Percentiles rank a stretch among this genome's conserved stretches.
phyloP scores from a whole-genome alignment of 1,140 invertebrate genomes.

The Belonocnema kinseyi region DNA sequence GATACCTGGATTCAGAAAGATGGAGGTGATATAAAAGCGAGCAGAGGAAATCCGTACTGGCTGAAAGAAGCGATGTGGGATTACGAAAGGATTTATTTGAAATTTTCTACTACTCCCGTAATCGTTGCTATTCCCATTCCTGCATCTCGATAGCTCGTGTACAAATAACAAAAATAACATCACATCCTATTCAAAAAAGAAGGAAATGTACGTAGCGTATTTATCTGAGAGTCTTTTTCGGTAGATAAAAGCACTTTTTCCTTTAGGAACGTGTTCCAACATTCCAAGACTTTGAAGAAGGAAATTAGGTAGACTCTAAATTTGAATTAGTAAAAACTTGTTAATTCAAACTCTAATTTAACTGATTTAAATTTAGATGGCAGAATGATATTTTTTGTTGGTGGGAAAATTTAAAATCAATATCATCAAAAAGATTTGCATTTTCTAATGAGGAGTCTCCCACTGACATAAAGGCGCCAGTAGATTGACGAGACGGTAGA shows the following conservation, averaged over 20 bases:
- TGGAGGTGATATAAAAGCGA: constrained; percentile 64
- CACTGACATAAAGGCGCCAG: too few species aligned
- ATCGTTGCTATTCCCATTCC: constrained; percentile 43
- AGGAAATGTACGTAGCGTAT: background rate
- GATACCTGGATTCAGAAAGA: constrained; percentile 46
- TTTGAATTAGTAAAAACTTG: background rate
- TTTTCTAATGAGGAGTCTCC: too few species aligned
- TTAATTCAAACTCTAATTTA: too few species aligned
- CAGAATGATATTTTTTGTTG: background rate
- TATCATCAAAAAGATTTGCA: too few species aligned
- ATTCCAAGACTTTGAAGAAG: background rate
- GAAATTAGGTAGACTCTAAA: background rate
- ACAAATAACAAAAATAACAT: constrained; percentile 68
- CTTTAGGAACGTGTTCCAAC: background rate
- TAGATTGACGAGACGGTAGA: background rate
- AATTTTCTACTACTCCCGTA: constrained; percentile 65
- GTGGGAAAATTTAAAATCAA: too few species aligned
- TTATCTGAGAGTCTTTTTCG: constrained; percentile 10
- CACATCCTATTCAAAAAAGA: constrained; percentile 6
- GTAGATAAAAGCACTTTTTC: constrained; percentile 22
- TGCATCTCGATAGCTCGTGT: constrained; percentile 62
- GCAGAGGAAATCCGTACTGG: constrained; percentile 68
- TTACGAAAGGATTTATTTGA: constrained; percentile 75
- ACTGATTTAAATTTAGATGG: too few species aligned
- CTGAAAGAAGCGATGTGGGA: constrained; percentile 73